Evolutionary conservation across 1,140 invertebrate genomes (phyloP).

Genomic region (Zaprionus vittiger): DNA sequence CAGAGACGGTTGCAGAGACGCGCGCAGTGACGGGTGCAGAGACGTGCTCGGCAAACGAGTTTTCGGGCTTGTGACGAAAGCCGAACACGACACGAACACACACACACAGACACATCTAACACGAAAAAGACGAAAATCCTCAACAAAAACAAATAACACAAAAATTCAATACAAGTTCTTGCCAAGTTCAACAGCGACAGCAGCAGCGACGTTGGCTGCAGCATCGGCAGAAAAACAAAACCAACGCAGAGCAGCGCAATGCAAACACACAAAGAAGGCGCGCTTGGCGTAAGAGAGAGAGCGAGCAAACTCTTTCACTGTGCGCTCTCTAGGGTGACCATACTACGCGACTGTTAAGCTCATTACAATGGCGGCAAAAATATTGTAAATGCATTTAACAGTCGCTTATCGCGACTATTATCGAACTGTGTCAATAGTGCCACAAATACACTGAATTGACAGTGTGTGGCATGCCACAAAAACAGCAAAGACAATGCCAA

Average conservation of each 20-base stretch:
- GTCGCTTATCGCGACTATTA: slow-evolving; percentile 31
- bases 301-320: slow-evolving; percentile 1
- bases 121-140: slow-evolving; percentile 6
- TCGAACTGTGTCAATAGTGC: slow-evolving; percentile 32
- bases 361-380: slow-evolving; percentile 27
- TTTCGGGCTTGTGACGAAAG: slow-evolving; percentile 51
- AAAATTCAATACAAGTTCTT: slow-evolving; percentile 66
- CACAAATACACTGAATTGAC: neutral
- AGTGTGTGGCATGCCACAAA: slow-evolving; percentile 17
- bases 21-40: neutral
- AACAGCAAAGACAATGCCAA: slow-evolving; percentile 32
- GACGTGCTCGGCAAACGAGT: slow-evolving; percentile 34
- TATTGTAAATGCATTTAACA: slow-evolving; percentile 49
- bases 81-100: slow-evolving; percentile 15
- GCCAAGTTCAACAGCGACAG: slow-evolving; percentile 66
- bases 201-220: neutral
- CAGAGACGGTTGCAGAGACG: slow-evolving; percentile 20
- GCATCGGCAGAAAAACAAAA: slow-evolving; percentile 50
- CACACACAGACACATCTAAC: neutral
- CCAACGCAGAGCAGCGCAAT: slow-evolving; percentile 29
- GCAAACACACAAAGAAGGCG: slow-evolving; percentile 35
- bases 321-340: slow-evolving; percentile 41
- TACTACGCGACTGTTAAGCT: slow-evolving; percentile 31
- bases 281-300: slow-evolving; percentile 22
- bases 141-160: slow-evolving; percentile 40